Evolutionary conservation across 2,888 invertebrate species (phyloP), one percentile per base, ranked within the genome.

Genomic region (Plagiodera versicolora): DNA sequence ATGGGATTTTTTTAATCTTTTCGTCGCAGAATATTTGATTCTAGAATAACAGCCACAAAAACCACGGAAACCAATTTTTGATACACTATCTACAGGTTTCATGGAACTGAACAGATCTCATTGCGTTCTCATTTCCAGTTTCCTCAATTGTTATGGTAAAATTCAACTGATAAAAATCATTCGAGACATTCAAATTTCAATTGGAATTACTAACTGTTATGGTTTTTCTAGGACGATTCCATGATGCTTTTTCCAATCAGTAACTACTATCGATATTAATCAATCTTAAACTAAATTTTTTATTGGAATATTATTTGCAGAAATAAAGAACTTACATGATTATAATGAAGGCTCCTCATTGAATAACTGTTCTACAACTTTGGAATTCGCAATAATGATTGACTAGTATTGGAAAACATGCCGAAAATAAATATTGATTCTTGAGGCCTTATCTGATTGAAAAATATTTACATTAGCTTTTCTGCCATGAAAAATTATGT

Each of bases 381-480:
- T n/a, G n/a, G n/a, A n/a, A n/a, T n/a, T n/a, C n/a, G n/a, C n/a
- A 39, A 39, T 14, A n/a, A 39, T 14, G 32, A 39, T 39, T 39
- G 1, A 14, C 39, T 3, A 39, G 39, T 14, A 39, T 14, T 14
- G 39, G 14, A 11, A 39, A 39, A 39, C 14, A 30, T 19, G n/a
- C 56, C 10, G 44, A 39, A 57, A 56, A 57, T 56, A 53, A 63
- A 63, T 55, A 60, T 57, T 39, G 47, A 59, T 39, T 48, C 16
- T 9, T 8, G 17, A 20, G 50, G 32, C 17, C 60, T 63, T 53
- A 59, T 59, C 59, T 47, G 52, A 45, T 54, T 35, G 20, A 47
- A 28, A 60, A 60, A 60, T 60, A 63, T 63, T 60, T 56, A 57
- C 60, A 54, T 28, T 57, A 35, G 16, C 19, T 46, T 60, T 63